Evolutionary conservation across 2,113 vertebrate species (phyloP).

Genomic region (Odocoileus virginianus): DNA sequence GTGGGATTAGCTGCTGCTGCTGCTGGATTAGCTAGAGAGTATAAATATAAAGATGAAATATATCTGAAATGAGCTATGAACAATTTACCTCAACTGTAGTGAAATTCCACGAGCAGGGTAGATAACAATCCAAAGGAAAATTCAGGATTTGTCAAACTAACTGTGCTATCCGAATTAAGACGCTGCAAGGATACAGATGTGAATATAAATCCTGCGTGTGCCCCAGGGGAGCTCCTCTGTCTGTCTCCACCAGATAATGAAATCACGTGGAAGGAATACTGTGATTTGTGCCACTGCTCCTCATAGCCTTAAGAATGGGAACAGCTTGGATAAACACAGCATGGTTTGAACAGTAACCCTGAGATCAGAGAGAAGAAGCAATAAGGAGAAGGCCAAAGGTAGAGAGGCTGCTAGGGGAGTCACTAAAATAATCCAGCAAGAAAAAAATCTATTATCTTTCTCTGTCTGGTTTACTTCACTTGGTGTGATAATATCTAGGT

Average conservation of each 20-base stretch:
- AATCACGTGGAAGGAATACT: neutral
- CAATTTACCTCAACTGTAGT: neutral
- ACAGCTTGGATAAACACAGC: neutral
- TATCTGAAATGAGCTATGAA: neutral
- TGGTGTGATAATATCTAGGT: neutral
- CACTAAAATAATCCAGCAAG: neutral
- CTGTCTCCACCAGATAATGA: neutral
- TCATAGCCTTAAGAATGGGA: neutral
- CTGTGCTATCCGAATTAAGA: neutral
- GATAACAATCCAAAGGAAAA: neutral
- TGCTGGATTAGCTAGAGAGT: neutral
- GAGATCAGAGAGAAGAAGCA: neutral
- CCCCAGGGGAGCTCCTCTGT: neutral
- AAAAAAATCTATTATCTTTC: neutral
- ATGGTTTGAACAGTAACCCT: neutral
- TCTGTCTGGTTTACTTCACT: neutral
- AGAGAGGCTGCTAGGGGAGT: neutral
- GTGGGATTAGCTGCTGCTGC: neutral
- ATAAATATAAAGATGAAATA: neutral
- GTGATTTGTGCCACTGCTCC: too few species aligned
- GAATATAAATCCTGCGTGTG: neutral
- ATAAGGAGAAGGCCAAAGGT: neutral
- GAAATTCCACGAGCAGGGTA: neutral
- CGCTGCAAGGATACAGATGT: rapidly evolving
- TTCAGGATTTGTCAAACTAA: neutral